Base-by-base conservation (phyloP, 2,113 vertebrate species). In the Bubo blakistoni region DNA sequence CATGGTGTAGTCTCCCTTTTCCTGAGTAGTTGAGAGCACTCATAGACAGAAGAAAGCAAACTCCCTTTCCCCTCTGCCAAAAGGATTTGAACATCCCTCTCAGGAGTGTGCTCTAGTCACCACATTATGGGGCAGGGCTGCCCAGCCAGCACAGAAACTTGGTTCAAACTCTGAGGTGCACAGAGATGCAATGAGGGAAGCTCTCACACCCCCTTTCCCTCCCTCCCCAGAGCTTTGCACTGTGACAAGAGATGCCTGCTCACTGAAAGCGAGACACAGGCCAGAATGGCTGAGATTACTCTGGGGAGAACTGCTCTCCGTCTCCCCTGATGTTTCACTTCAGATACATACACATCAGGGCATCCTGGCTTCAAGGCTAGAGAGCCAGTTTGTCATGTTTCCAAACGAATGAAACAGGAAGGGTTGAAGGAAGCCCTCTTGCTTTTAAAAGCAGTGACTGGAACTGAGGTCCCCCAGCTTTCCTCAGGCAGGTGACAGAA, bases 121-220 rank as follows among this genome's bases (percentile, higher is more conserved):
- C n/a, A 21, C 51, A 6, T 36, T 7, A 62, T 7, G 51, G 34
- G 34, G 36, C 73, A 83, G 47, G 42, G 47, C 67, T 78, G 40
- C 59, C 49, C 77, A 76, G 62, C 20, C 44, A 29, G 65, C 57
- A 51, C 70, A 81, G 29, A 71, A 74, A 24, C 30, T 47, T 62
- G 24, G 11, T 34, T 80, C 51, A 30, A 57, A 54, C 32, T 38
- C 55, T 0, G 0, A 38, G 42, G 25, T 54, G 51, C 54, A 21
- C 4, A 24, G 62, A 76, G 54, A 42, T 0, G 1, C 62, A 2
- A 0, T 3, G 16, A 88, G 25, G 27, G 52, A 84, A 84, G 51
- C 12, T 71, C 52, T 76, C 17, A 26, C 10, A 77, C 32, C 27
- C 4, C 47, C 44, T 46, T 51, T 30, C 40, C 32, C 34, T 69